phyloP scores from a whole-genome alignment of 2,797 vertebrate genomes.

The Acipenser oxyrinchus region DNA sequence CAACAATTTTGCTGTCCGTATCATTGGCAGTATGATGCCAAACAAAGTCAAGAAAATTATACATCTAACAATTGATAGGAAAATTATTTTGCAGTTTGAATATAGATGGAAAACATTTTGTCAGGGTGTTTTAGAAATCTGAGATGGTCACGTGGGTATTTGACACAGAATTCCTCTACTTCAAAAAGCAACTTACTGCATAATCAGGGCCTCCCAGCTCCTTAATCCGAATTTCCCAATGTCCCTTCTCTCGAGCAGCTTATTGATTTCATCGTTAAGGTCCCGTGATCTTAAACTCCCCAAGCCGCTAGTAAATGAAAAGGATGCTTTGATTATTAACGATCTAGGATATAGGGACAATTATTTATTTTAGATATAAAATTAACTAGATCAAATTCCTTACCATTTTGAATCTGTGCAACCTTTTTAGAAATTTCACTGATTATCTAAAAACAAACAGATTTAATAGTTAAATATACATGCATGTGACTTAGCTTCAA shows the following conservation, averaged over 20 bases:
- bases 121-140: too few relatives aligned
- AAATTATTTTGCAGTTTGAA: too few relatives aligned
- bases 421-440: constrained; percentile 97
- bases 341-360: too few relatives aligned
- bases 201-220: constrained; percentile 93
- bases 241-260: constrained; percentile 90
- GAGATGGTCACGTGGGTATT: too few relatives aligned
- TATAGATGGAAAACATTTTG: too few relatives aligned
- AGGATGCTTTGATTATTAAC: background rate
- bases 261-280: constrained; percentile 95
- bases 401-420: constrained; percentile 95
- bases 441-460: constrained; percentile 71
- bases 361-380: background rate
- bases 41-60: too few relatives aligned
- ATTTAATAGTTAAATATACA: background rate
- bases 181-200: constrained; percentile 51
- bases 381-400: constrained; percentile 31
- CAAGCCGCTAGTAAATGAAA: constrained; percentile 66
- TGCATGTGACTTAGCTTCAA: background rate
- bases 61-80: too few relatives aligned
- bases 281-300: constrained; percentile 92
- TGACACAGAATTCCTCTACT: too few relatives aligned
- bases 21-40: too few relatives aligned
- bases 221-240: constrained; percentile 90
- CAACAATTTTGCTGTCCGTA: too few relatives aligned